phyloP scores from a whole-genome alignment of 1,140 invertebrate species.

The Portunus trituberculatus region DNA sequence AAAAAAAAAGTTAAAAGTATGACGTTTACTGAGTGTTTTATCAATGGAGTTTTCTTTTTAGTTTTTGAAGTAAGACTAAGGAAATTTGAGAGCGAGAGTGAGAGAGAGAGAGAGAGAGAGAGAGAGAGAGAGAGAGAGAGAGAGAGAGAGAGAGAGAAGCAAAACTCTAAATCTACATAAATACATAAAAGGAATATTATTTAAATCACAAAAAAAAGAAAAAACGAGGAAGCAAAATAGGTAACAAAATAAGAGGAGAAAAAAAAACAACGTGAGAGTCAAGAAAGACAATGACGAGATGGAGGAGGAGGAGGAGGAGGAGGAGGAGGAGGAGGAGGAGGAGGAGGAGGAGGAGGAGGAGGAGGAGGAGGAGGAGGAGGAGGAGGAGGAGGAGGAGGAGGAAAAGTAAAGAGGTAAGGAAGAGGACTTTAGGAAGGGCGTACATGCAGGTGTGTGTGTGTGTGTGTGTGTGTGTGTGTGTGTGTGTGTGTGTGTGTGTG shows the following conservation, averaged over 20 bases:
- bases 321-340: neutral
- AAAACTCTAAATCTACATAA: neutral
- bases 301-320: neutral
- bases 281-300: neutral
- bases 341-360: neutral
- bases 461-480: conserved; percentile 10
- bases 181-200: too few relatives aligned
- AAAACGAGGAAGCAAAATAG: neutral
- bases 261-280: neutral
- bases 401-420: neutral
- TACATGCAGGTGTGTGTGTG: neutral
- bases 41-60: too few relatives aligned
- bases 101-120: conserved; percentile 23
- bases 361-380: neutral
- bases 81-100: too few relatives aligned
- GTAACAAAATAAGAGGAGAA: neutral
- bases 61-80: too few relatives aligned
- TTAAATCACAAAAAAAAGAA: neutral
- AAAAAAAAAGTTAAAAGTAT: neutral
- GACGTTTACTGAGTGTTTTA: too few relatives aligned
- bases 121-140: conserved; percentile 41
- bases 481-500: neutral
- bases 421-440: neutral
- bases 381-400: conserved; percentile 15
- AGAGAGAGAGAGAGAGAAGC: conserved; percentile 31